Conservation (phyloP, 2,113 vertebrate species). For the Acrocephalus kingi region DNA sequence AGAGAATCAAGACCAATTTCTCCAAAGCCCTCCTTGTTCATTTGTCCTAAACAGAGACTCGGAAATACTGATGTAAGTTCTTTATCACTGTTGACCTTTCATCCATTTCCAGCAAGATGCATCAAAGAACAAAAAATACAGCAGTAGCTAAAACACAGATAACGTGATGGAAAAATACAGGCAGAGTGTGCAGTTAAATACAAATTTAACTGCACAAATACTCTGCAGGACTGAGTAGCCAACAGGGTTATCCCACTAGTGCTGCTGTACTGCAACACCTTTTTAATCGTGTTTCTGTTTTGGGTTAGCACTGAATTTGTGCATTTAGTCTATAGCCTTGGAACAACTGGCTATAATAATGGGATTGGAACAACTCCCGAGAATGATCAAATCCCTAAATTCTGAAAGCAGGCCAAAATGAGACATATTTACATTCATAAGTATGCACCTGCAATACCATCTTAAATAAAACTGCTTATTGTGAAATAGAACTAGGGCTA, state of each 20-base stretch:
- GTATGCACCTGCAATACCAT: background rate
- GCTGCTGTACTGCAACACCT: background rate
- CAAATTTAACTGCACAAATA: background rate
- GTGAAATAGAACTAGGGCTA: background rate
- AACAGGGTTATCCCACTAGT: background rate
- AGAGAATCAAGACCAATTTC: background rate
- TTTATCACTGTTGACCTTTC: background rate
- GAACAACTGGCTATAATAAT: background rate
- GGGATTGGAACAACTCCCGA: background rate
- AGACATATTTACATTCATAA: background rate
- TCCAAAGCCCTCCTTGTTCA: background rate
- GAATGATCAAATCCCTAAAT: background rate
- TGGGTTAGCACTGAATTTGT: background rate
- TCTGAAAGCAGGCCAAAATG: background rate
- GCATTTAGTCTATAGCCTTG: background rate
- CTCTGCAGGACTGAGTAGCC: background rate
- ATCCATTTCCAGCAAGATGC: background rate
- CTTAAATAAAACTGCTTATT: background rate
- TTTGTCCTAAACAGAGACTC: background rate
- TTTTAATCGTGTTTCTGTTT: accelerated
- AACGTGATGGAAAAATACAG: background rate
- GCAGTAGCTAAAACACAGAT: background rate
- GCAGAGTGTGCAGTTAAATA: background rate
- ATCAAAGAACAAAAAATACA: background rate
- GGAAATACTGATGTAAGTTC: background rate